Evolutionary conservation across 2,797 vertebrate species (phyloP), one percentile per base, ranked within the genome.

Genomic region (Muscicapa comitata): DNA sequence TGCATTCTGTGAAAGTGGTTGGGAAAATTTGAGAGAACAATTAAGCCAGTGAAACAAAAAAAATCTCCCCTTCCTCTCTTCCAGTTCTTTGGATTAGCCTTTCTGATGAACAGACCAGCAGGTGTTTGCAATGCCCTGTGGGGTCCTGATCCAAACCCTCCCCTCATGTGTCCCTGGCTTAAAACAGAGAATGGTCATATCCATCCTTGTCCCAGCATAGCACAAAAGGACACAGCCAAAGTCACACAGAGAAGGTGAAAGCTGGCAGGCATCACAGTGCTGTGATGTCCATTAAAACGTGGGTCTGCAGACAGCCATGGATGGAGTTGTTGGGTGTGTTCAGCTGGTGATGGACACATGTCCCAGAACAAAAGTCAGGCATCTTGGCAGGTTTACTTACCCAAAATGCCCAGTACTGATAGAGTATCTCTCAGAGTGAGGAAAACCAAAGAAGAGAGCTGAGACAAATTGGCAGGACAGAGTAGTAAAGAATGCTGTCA

Each of bases 341-440:
- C 1, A 1, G 7, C 23, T 78, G 70, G 26, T 70, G 54, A 28
- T 2, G 3, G 33, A 45, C 29, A 6, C 0, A 0, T 28, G 51
- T 66, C 35, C 61, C 50, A 29, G 71, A n/a, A 47, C 28, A 26
- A 58, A 88, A 77, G 28, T 23, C 35, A 45, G 35, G 12, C 1
- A 3, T 74, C 50, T 35, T 4, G 1, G 9, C 33, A 78, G 15
- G 17, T 73, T 47, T 68, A 37, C 15, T 62, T 66, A 20, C 21
- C 11, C 1, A 2, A 78, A 77, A 26, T 57, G 9, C 51, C 53
- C n/a, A 87, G 42, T 33, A 24, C 28, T 1, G 1, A 17, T 50
- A 20, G 23, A 67, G 12, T 31, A 11, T 61, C 29, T 33, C 29
- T 89, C 38, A 45, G 19, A 53, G 25, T 19, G 35, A 61, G n/a